These are phyloP conservation scores for Muntiacus reevesi DNA, from an alignment of 2,113 vertebrate genomes.

Conservation along the genomic window DNA sequence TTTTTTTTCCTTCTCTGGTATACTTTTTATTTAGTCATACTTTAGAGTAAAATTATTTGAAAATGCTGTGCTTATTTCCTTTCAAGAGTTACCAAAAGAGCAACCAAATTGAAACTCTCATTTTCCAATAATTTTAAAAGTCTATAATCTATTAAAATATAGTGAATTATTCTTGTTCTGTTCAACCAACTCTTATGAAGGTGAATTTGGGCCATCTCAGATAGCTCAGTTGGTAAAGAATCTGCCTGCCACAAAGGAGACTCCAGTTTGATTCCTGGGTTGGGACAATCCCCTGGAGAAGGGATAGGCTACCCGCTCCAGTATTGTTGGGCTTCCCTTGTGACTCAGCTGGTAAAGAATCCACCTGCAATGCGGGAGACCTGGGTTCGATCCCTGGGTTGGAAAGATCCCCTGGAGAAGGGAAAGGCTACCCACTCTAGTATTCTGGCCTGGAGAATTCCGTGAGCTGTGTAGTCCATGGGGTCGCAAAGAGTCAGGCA, in stretches of 20 bases:
- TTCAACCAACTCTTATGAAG: neutral
- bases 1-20: neutral
- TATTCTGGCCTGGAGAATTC: neutral
- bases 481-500: neutral
- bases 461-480: neutral
- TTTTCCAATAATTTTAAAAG: neutral
- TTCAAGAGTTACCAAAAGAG: neutral
- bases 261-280: neutral
- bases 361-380: neutral
- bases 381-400: neutral
- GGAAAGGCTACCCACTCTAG: neutral
- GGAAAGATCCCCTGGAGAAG: neutral
- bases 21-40: neutral
- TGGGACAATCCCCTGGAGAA: neutral
- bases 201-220: neutral
- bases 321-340: neutral
- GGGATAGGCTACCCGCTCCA: neutral
- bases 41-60: neutral
- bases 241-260: neutral
- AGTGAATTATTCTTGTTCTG: neutral
- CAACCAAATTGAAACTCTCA: neutral
- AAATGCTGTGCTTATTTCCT: neutral
- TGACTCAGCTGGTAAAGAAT: neutral
- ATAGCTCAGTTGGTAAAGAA: neutral
- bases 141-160: neutral